Conservation (phyloP, 2,888 invertebrate genomes). For the Geotrupes spiniger region DNA sequence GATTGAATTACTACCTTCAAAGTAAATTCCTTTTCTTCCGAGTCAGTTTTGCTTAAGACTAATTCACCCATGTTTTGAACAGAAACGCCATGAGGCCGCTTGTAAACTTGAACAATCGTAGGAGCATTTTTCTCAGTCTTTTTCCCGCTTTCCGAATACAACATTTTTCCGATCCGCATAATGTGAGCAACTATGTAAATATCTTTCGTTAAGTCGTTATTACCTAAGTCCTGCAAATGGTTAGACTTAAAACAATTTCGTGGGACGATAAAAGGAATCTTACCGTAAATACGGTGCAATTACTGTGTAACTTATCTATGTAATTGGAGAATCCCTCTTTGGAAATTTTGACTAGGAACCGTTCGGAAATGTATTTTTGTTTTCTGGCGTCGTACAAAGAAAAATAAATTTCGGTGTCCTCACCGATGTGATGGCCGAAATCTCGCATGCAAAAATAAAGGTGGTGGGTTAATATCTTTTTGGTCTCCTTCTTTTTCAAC, state of each 20-base stretch:
- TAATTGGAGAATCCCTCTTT: conserved; percentile 89
- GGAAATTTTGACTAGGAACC: conserved; percentile 84
- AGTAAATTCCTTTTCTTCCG: conserved; percentile 74
- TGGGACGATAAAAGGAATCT: conserved; percentile 22
- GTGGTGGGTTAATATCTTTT: conserved; percentile 68
- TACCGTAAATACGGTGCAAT: conserved; percentile 82
- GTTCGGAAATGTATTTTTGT: conserved; percentile 79
- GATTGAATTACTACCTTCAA: conserved; percentile 58
- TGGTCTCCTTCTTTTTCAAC: conserved; percentile 55
- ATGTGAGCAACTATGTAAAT: conserved; percentile 88
- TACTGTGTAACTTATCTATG: conserved; percentile 81
- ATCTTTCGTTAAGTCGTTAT: conserved; percentile 79
- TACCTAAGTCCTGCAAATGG: conserved; percentile 68
- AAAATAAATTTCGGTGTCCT: conserved; percentile 86
- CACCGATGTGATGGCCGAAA: conserved; percentile 83
- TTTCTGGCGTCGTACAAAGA: conserved; percentile 80
- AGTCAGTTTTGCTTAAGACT: conserved; percentile 59
- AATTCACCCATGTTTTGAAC: conserved; percentile 73
- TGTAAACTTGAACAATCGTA: conserved; percentile 53
- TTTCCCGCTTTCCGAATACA: conserved; percentile 58
- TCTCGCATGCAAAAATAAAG: conserved; percentile 85
- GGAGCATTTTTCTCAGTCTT: conserved; percentile 49
- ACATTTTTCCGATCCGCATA: conserved; percentile 83
- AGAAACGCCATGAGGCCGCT: conserved; percentile 85
- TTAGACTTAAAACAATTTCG: background rate